These are phyloP conservation scores for Craseonycteris thonglongyai DNA, from an alignment of 2,113 vertebrate species.

Conservation along the genomic window DNA sequence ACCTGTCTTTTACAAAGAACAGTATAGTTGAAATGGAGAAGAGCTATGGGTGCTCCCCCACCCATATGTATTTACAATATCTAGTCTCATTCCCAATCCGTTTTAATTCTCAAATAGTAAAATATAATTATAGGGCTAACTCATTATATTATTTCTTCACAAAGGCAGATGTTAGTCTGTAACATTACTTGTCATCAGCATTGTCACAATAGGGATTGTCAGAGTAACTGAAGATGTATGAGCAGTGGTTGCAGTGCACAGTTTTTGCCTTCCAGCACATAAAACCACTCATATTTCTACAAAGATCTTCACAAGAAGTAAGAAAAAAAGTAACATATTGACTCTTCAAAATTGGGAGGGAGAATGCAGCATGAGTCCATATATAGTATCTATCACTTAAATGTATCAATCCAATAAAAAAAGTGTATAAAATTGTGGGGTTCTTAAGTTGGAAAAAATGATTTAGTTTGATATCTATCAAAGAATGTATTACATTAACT, in stretches of 20 bases:
- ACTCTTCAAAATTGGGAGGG: slow-evolving; percentile 6
- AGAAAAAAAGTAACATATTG: not conserved
- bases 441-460: slow-evolving; percentile 27
- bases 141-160: not conserved
- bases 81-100: not conserved
- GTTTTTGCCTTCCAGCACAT: not conserved
- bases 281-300: not conserved
- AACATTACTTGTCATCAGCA: not conserved
- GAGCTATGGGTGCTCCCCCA: no score
- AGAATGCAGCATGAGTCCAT: not conserved
- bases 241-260: not conserved
- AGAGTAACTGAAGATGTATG: not conserved
- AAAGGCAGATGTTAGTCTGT: not conserved
- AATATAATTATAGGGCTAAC: not conserved
- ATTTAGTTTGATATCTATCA: slow-evolving; percentile 36
- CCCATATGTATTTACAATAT: not conserved
- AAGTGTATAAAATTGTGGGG: not conserved
- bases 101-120: not conserved
- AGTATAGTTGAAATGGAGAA: no score
- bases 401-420: slow-evolving; percentile 1
- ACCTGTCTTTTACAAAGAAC: no score
- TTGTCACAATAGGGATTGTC: not conserved
- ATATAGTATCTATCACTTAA: slow-evolving; percentile 7
- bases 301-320: not conserved
- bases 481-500: slow-evolving; percentile 15